Conservation (phyloP, 2,797 vertebrate genomes). For the Liasis olivaceus region DNA sequence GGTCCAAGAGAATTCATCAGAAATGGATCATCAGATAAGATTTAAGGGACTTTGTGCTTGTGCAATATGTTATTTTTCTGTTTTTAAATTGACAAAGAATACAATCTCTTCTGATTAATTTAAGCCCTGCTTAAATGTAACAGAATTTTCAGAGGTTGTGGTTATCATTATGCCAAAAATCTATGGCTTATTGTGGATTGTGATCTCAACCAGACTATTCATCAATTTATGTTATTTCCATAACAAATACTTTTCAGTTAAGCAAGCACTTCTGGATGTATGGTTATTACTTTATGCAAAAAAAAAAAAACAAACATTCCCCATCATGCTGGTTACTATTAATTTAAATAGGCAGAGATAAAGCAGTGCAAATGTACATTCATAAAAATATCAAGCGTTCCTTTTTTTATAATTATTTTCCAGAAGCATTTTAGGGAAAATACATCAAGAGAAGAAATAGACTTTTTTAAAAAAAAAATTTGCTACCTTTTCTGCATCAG, state of each 20-base stretch:
- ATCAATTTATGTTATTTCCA: conserved; percentile 36
- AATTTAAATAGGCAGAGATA: conserved; percentile 32
- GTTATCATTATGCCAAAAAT: not conserved
- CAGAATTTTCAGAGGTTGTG: not conserved
- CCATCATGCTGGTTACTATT: not conserved
- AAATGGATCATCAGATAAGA: not conserved
- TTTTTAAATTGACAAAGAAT: not conserved
- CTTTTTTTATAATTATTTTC: not conserved
- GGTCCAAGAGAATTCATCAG: not conserved
- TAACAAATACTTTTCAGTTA: conserved; percentile 22
- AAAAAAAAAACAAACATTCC: conserved; percentile 17
- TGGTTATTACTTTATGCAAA: conserved; percentile 9
- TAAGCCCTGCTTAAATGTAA: not conserved
- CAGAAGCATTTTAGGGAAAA: conserved; percentile 4
- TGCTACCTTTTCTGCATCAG: conserved; percentile 46
- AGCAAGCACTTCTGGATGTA: conserved; percentile 21
- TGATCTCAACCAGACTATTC: not conserved
- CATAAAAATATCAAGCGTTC: not conserved
- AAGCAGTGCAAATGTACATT: not conserved
- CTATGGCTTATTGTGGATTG: not conserved
- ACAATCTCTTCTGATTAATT: not conserved
- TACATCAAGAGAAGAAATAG: conserved; percentile 1
- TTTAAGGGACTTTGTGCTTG: not conserved
- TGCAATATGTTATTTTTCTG: not conserved
- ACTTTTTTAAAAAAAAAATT: conserved; percentile 19